A percentile compares a stretch with the other conserved stretches of the same genome.
phyloP scores from a whole-genome alignment of 2,797 vertebrate genomes.

The Rhynchotus rufescens region DNA sequence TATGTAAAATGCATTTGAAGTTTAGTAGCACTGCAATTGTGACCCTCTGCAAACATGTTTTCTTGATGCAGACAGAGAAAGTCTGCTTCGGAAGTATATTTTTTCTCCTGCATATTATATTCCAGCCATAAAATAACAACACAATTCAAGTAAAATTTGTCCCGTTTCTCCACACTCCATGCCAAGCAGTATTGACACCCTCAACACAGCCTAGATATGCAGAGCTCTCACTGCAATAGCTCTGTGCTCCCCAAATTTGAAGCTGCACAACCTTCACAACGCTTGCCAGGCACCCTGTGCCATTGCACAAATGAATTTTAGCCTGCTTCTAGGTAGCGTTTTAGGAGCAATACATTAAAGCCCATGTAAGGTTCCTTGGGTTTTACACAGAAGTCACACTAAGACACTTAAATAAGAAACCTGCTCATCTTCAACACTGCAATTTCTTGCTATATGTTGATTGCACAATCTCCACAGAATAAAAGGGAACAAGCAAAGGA shows the following conservation, averaged over 20 bases:
- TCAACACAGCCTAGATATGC: neutral
- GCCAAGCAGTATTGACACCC: neutral
- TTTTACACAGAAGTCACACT: neutral
- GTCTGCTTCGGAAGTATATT: neutral
- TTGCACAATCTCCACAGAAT: neutral
- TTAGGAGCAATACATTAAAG: neutral
- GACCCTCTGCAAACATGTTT: neutral
- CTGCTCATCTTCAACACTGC: neutral
- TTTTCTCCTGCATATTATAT: neutral
- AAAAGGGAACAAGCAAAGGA: neutral
- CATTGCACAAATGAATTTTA: neutral
- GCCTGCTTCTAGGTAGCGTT: neutral
- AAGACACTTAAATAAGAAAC: neutral
- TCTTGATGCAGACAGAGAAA: neutral
- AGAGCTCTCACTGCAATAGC: neutral
- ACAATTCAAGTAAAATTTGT: neutral
- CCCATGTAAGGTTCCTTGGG: rapidly evolving
- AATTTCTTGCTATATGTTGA: neutral
- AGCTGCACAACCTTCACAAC: neutral
- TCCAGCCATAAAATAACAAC: neutral
- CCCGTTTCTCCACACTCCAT: neutral
- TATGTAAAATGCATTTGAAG: neutral
- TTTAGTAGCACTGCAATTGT: neutral
- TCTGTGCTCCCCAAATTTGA: neutral
- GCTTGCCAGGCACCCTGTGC: neutral